phyloP scores from a whole-genome alignment of 1,140 invertebrate genomes.

The Danaus melanippus region DNA sequence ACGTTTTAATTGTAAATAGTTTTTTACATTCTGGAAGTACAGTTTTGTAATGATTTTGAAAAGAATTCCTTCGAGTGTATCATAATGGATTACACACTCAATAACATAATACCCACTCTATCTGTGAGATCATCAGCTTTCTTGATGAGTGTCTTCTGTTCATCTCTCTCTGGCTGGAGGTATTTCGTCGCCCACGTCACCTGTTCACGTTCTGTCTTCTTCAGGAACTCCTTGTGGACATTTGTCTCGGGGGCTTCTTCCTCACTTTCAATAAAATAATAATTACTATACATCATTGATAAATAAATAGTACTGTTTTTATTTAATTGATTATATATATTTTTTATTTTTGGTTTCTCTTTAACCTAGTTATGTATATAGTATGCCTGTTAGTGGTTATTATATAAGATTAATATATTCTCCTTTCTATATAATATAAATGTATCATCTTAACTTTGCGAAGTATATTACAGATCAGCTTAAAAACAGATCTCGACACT shows the following conservation, averaged over 20 bases:
- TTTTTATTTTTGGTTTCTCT: no score
- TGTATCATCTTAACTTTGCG: no score
- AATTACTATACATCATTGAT: no score
- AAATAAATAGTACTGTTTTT: no score
- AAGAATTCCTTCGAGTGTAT: neutral
- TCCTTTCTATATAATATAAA: no score
- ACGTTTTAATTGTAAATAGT: neutral
- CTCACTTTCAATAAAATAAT: slow-evolving; percentile 17
- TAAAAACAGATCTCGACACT: no score
- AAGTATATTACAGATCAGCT: no score
- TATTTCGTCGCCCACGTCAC: slow-evolving; percentile 54
- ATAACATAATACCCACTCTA: slow-evolving; percentile 32
- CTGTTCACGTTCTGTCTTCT: slow-evolving; percentile 50
- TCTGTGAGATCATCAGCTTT: slow-evolving; percentile 66
- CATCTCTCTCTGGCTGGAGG: slow-evolving; percentile 61
- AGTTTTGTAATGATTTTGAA: neutral
- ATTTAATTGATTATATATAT: no score
- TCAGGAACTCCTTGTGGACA: slow-evolving; percentile 43
- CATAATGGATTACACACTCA: neutral
- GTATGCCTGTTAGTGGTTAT: no score
- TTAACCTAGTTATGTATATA: no score
- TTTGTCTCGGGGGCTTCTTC: slow-evolving; percentile 23
- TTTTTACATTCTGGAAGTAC: neutral
- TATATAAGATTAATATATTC: no score
- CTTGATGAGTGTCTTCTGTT: slow-evolving; percentile 64